Evolutionary conservation across 64 coral and sea anemone genomes (phyloP), one percentile per base, ranked within the genome.

Genomic region (Montipora cactus): DNA sequence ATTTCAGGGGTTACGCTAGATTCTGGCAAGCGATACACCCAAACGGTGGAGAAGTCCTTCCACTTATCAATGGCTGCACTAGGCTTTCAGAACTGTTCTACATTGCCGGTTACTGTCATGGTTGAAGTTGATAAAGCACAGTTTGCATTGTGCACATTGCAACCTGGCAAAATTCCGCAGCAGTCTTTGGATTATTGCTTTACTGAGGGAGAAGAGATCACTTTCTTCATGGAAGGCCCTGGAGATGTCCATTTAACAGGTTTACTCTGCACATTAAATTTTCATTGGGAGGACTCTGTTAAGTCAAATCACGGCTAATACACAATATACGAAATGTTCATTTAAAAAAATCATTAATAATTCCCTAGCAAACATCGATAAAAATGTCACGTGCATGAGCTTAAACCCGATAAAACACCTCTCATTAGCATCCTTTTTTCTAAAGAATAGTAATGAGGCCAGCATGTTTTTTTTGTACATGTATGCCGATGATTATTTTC

Each of bases 31-130:
- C 93, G 98, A 4, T 99, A 99, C 75, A 99, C 95, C 9, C 98
- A 99, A 70, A 96, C 93, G 64, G 92, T 99, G 9, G 98, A 99
- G 71, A 96, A 99, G 44, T 99, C 98, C 11, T 99, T 99, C 23
- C 98, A 99, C n/a, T 80, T 99, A 7, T 96, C 98, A 22, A 99
- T 99, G 98, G 98, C 98, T 46, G 98, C 98, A n/a, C 70, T 99
- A 46, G 95, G 89, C 8, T 94, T 94, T 74, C 90, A 89, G 44
- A 94, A 96, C 87, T 84, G 70, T 61, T 93, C 91, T 18, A 49
- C 91, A 50, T 79, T 69, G 23, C 92, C 94, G 64, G 98, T 99
- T 2, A 99, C 98, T 68, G 84, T 99, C 0, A 99, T 99, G 98
- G 95, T 94, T 67, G 98, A 99, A 67, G 98, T 99, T 4, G 98